Percentiles rank a stretch among this genome's conserved stretches.
phyloP scores from a whole-genome alignment of 2,113 vertebrate species.

The Pseudolaguvia tuberculata region DNA sequence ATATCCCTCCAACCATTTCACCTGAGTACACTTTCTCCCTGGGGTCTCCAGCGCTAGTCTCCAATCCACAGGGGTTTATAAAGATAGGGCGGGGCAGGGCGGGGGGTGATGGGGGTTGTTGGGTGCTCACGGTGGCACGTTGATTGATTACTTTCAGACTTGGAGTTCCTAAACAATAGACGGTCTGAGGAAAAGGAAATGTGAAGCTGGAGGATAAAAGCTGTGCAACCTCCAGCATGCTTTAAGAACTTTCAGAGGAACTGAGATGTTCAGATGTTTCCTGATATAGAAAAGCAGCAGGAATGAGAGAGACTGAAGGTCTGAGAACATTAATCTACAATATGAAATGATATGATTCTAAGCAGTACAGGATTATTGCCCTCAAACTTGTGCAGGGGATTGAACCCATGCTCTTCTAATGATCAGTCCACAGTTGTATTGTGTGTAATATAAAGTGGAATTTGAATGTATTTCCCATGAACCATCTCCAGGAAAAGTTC shows the following conservation, averaged over 20 bases:
- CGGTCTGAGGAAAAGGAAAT: conserved; percentile 23
- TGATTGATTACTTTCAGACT: conserved; percentile 34
- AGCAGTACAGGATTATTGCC: too few relatives aligned
- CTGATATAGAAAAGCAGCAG: too few relatives aligned
- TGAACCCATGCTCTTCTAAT: too few relatives aligned
- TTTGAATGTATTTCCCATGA: too few relatives aligned
- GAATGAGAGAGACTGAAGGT: too few relatives aligned
- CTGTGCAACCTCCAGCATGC: background rate
- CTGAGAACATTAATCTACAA: too few relatives aligned
- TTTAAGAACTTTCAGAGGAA: background rate
- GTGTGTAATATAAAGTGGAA: too few relatives aligned
- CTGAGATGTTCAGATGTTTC: background rate
- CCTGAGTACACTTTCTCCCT: conserved; percentile 8
- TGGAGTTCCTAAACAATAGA: conserved; percentile 20
- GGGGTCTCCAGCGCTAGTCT: background rate
- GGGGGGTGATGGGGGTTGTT: background rate
- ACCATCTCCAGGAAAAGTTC: too few relatives aligned
- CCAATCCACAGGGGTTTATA: conserved; percentile 24
- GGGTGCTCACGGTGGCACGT: conserved; percentile 20
- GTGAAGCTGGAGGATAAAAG: background rate
- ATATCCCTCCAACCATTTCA: conserved; percentile 2
- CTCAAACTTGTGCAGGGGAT: too few relatives aligned
- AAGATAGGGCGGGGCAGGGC: background rate
- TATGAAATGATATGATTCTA: too few relatives aligned
- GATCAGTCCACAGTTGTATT: too few relatives aligned